Conservation (phyloP, 2,797 vertebrate genomes). For the Hipposideros larvatus region DNA sequence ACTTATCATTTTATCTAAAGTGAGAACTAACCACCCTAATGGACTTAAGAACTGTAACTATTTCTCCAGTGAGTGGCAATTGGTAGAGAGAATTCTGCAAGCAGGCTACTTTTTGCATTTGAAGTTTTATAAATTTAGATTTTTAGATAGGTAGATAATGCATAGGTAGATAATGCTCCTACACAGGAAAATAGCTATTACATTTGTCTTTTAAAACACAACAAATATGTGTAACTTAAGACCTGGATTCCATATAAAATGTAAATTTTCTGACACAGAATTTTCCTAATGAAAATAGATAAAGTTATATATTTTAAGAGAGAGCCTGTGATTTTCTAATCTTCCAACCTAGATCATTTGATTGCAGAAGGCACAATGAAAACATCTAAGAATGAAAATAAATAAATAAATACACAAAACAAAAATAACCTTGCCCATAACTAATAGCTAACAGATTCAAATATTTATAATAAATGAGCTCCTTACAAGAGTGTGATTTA, state of each 20-base stretch:
- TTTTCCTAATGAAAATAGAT: conserved; percentile 21
- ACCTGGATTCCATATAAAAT: conserved; percentile 16
- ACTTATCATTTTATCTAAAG: conserved; percentile 41
- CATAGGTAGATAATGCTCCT: conserved; percentile 50
- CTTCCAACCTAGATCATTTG: conserved; percentile 11
- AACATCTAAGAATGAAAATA: conserved; percentile 59
- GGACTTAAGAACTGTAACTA: conserved; percentile 43
- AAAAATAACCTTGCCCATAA: conserved; percentile 26
- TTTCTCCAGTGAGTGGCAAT: conserved; percentile 45
- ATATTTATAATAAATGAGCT: conserved; percentile 44
- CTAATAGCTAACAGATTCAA: conserved; percentile 69
- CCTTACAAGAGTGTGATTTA: conserved; percentile 34
- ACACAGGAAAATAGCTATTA: not conserved
- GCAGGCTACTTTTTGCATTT: not conserved
- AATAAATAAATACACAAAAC: conserved; percentile 31
- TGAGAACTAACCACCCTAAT: conserved; percentile 13
- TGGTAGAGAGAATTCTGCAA: conserved; percentile 38
- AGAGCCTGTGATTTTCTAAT: not conserved
- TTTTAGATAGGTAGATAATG: conserved; percentile 46
- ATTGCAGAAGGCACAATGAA: conserved; percentile 55
- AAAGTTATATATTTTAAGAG: conserved; percentile 45
- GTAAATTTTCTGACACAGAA: not conserved
- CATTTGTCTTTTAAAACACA: conserved; percentile 59
- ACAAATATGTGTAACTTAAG: not conserved
- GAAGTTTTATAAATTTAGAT: conserved; percentile 57